Evolutionary conservation across 2,113 vertebrate species (phyloP).

Genomic region (Motacilla tschutschensis): DNA sequence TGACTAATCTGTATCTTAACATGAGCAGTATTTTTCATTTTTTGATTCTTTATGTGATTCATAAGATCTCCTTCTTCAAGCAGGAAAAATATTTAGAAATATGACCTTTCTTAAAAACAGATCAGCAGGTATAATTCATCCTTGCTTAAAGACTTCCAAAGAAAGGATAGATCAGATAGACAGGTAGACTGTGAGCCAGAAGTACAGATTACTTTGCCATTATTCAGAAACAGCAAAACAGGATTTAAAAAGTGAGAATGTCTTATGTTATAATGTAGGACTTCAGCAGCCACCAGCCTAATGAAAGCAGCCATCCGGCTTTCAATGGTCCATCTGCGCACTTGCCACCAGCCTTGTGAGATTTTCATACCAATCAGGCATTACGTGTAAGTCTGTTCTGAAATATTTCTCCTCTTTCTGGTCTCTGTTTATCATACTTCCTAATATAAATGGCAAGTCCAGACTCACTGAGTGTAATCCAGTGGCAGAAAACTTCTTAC

Average conservation of each 20-base stretch:
- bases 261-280: slow-evolving; percentile 5
- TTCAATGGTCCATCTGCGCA: background rate
- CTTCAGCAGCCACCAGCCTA: slow-evolving; percentile 18
- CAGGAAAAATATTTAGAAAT: background rate
- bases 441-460: background rate
- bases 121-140: background rate
- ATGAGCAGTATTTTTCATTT: background rate
- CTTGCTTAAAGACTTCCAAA: background rate
- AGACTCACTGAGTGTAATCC: background rate
- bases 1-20: background rate
- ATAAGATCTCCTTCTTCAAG: background rate
- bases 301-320: background rate
- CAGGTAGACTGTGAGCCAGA: background rate
- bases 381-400: background rate
- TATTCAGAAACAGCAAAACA: background rate
- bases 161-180: background rate
- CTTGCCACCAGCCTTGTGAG: slow-evolving; percentile 15
- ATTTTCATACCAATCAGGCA: background rate
- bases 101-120: background rate
- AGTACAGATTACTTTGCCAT: slow-evolving; percentile 1
- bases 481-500: background rate
- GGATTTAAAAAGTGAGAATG: slow-evolving; percentile 20
- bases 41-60: background rate
- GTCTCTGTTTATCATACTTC: background rate
- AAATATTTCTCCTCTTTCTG: slow-evolving; percentile 4